Conservation (phyloP, 2,888 invertebrate genomes). For the Papilio elwesi region DNA sequence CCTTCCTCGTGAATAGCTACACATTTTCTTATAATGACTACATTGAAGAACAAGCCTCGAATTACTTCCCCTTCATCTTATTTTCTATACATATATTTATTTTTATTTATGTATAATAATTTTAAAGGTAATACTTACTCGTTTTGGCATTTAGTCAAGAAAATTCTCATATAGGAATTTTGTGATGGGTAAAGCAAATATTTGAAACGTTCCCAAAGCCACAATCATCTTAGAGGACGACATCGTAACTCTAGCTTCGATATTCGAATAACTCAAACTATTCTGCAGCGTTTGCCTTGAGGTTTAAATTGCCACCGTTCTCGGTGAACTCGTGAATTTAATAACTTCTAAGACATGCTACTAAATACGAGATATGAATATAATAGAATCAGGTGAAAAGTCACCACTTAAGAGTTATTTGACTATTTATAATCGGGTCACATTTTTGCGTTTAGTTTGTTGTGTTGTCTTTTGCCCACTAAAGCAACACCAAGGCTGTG, state of each 20-base stretch:
- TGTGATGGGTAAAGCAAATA: conserved; percentile 31
- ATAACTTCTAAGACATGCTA: conserved; percentile 18
- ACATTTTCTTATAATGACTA: no score
- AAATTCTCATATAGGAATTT: conserved; percentile 26
- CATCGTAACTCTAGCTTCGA: conserved; percentile 33
- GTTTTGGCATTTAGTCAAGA: no score
- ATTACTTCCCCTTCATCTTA: not conserved
- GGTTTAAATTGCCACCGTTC: conserved; percentile 33
- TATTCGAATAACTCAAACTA: conserved; percentile 40
- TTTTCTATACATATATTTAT: not conserved
- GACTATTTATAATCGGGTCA: no score
- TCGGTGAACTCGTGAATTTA: conserved; percentile 30
- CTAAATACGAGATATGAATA: not conserved
- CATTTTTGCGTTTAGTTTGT: no score
- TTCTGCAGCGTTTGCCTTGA: conserved; percentile 39
- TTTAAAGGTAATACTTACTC: no score
- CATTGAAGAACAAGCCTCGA: not conserved
- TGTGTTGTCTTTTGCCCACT: no score
- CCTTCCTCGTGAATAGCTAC: no score
- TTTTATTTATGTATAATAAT: not conserved
- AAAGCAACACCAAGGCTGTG: no score
- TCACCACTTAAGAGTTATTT: not conserved
- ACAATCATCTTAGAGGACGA: conserved; percentile 35
- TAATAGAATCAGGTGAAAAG: not conserved
- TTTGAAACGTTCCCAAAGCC: conserved; percentile 34